Base-by-base conservation (phyloP, 1,140 invertebrate genomes). In the Aphidius ervi region DNA sequence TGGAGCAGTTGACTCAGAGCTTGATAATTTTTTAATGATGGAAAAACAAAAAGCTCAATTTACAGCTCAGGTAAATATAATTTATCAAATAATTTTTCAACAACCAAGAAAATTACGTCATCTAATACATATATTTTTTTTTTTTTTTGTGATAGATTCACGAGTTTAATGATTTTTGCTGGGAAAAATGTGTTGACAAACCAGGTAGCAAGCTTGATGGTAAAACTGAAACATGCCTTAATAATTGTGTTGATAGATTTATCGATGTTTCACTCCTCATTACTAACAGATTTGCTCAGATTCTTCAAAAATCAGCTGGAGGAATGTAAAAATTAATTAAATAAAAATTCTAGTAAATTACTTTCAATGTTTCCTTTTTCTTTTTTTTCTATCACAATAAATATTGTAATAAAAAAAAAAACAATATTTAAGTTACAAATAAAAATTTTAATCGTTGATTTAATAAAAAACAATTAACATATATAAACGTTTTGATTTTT, bases 121-220 rank as follows among this genome's bases (percentile, higher is more conserved):
- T 10, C 42, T 43, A 10, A 3, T 10, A 43, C 42, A 43, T 64
- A 43, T 64, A 58, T 41, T 53, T 39, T 31, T 47, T 58, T 56
- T 65, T 42, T 56, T 53, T 66, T n/a, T 60, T 23, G 37, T 67
- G 84, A 82, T 76, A 94, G 92, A 89, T 94, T 67, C 91, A 94
- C 69, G 88, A 91, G 74, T 89, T 97, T 74, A 95, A 92, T 67
- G 93, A 95, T 70, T 86, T 92, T 58, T 98, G 95, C 76, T 98
- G 94, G 94, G 94, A 97, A 9, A 93, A 92, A 75, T 97, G 95
- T 74, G 84, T 97, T 5, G 93, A 94, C 39, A 94, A 94, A 72
- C 92, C 93, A 31, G 84, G 87, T 63, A 85, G 83, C 42, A 96
- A 94, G 79, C 75, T 98, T 63, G 95, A 97, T 70, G 86, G 86